Conservation (phyloP, 2,797 vertebrate species). For the Hyperoplus immaculatus region DNA sequence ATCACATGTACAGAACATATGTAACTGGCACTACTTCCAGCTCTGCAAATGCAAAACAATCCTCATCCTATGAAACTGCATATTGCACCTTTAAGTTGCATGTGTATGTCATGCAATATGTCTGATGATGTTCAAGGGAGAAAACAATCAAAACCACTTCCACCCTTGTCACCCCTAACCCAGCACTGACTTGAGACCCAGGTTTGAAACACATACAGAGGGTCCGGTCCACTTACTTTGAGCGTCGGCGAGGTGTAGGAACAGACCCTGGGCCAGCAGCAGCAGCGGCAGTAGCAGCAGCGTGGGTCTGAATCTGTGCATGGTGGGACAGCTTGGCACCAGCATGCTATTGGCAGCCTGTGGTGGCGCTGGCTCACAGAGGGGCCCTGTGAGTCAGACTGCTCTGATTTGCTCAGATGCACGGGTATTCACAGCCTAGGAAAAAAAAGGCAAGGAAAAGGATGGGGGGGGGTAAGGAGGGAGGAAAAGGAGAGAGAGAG, state of each 20-base stretch:
- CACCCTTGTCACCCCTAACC: conserved; percentile 4
- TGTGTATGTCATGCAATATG: neutral
- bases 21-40: no score
- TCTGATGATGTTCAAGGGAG: neutral
- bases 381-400: conserved; percentile 85
- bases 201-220: conserved; percentile 35
- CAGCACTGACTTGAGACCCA: conserved; percentile 37
- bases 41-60: no score
- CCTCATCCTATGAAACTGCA: no score
- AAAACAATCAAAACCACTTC: conserved; percentile 1
- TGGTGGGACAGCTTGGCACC: conserved; percentile 93
- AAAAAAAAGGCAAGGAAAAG: conserved; percentile 57
- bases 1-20: no score
- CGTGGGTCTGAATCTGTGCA: conserved; percentile 89
- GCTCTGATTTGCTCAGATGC: conserved; percentile 90
- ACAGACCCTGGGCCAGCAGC: conserved; percentile 87
- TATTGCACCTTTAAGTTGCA: neutral
- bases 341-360: conserved; percentile 89
- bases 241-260: conserved; percentile 89
- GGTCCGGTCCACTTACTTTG: conserved; percentile 90
- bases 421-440: conserved; percentile 93
- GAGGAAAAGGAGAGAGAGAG: conserved; percentile 46
- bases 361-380: conserved; percentile 90
- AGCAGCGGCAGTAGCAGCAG: conserved; percentile 90
- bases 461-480: conserved; percentile 48